phyloP scores from a whole-genome alignment of 2,113 vertebrate species.

The Serinus canaria region DNA sequence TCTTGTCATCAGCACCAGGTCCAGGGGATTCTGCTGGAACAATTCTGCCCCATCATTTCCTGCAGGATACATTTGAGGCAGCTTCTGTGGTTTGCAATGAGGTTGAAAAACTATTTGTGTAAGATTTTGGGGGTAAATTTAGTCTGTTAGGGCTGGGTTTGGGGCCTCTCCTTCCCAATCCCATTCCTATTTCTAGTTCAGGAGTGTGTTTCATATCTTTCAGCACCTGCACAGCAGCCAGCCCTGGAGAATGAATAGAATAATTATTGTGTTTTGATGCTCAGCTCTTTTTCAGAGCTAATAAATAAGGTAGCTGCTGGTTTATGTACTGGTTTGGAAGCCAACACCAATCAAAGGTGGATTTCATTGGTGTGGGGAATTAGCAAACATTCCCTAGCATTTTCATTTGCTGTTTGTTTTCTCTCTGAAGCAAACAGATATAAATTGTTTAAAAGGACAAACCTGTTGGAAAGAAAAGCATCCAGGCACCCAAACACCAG shows the following conservation, averaged over 20 bases:
- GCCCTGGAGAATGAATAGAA: not conserved
- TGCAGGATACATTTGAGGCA: not conserved
- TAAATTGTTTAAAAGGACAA: slow-evolving; percentile 40
- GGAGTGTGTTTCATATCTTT: not conserved
- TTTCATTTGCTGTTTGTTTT: slow-evolving; percentile 29
- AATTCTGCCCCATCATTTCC: not conserved
- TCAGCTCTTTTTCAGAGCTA: not conserved
- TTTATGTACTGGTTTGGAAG: not conserved
- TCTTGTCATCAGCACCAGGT: not conserved
- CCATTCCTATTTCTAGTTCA: not conserved
- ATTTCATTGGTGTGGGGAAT: not conserved
- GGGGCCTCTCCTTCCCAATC: not conserved
- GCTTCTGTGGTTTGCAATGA: not conserved
- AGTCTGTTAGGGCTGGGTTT: not conserved
- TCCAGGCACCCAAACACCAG: not conserved
- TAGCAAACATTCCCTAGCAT: not conserved
- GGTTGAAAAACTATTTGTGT: not conserved
- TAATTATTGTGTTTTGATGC: not conserved
- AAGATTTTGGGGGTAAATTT: not conserved
- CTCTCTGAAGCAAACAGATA: not conserved
- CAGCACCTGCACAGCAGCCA: not conserved
- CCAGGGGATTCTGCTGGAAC: not conserved
- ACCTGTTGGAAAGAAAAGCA: not conserved
- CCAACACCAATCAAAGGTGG: not conserved
- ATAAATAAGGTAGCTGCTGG: not conserved